Percentiles rank a stretch among this genome's conserved stretches.
Conservation (phyloP, 2,888 invertebrate species). For the Agonum fuliginosum region DNA sequence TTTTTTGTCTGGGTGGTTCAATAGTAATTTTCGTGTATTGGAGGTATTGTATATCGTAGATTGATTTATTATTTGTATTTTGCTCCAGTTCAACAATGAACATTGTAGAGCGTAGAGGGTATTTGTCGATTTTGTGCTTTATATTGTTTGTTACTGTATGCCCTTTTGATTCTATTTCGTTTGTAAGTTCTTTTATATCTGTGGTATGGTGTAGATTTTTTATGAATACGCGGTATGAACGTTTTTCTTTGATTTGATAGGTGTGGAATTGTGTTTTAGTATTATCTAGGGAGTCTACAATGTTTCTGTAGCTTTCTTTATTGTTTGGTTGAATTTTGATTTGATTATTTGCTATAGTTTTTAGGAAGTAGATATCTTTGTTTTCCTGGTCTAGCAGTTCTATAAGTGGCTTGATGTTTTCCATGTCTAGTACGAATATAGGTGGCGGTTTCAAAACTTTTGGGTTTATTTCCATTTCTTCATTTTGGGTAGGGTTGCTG, state of each 20-base stretch:
- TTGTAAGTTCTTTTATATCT: constrained; percentile 7
- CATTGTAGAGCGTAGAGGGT: constrained; percentile 28
- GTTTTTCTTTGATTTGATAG: constrained; percentile 45
- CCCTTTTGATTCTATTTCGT: constrained; percentile 28
- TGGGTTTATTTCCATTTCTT: neutral
- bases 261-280: constrained; percentile 27
- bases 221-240: constrained; percentile 25
- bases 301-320: too few species aligned
- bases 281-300: too few species aligned
- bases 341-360: constrained; percentile 18
- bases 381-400: neutral
- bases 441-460: neutral
- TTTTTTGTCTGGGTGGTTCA: constrained; percentile 6
- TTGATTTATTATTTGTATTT: constrained; percentile 9
- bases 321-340: too few species aligned
- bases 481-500: neutral
- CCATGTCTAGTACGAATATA: neutral
- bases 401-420: neutral
- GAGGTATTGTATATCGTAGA: constrained; percentile 1
- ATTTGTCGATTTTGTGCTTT: constrained; percentile 21
- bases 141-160: constrained; percentile 42
- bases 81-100: constrained; percentile 37
- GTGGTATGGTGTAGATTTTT: constrained; percentile 46
- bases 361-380: neutral
- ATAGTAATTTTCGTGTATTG: neutral